These are phyloP conservation scores for Apostichopus californicus DNA, from an alignment of 35 echinoderm and acorn worm species.

Conservation along the genomic window DNA sequence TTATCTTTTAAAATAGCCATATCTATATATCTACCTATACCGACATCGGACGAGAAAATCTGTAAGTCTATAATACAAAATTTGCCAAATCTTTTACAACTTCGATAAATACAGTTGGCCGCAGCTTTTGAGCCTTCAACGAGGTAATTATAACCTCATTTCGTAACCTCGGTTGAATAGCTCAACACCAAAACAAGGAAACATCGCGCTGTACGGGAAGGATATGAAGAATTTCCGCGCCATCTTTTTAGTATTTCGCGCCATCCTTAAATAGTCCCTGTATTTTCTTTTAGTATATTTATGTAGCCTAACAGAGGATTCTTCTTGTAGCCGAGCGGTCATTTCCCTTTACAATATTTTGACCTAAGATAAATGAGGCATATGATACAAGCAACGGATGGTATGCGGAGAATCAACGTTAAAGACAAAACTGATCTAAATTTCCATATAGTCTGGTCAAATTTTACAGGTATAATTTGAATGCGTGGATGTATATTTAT, in stretches of 20 bases:
- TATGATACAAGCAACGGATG: no score
- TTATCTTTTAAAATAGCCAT: no score
- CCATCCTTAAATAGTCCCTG: not conserved
- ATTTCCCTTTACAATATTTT: not conserved
- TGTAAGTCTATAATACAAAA: not conserved
- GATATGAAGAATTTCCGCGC: constrained; percentile 40
- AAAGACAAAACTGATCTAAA: no score
- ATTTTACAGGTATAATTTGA: no score
- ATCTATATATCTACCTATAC: no score
- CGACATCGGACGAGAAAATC: not conserved
- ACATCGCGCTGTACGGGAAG: not conserved
- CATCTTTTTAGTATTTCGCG: constrained; percentile 28
- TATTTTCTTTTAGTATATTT: not conserved
- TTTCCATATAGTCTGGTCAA: no score
- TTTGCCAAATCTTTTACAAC: not conserved
- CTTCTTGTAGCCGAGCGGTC: constrained; percentile 7
- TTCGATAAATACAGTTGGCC: not conserved
- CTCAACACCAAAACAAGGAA: constrained; percentile 43
- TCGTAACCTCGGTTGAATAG: constrained; percentile 28
- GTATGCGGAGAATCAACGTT: no score
- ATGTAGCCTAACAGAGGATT: not conserved
- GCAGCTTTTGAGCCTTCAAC: not conserved
- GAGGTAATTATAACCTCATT: constrained; percentile 39
- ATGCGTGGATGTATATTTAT: no score
- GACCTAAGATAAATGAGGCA: not conserved